phyloP scores from a whole-genome alignment of 2,797 vertebrate species.

The Hafferia zeledoni region DNA sequence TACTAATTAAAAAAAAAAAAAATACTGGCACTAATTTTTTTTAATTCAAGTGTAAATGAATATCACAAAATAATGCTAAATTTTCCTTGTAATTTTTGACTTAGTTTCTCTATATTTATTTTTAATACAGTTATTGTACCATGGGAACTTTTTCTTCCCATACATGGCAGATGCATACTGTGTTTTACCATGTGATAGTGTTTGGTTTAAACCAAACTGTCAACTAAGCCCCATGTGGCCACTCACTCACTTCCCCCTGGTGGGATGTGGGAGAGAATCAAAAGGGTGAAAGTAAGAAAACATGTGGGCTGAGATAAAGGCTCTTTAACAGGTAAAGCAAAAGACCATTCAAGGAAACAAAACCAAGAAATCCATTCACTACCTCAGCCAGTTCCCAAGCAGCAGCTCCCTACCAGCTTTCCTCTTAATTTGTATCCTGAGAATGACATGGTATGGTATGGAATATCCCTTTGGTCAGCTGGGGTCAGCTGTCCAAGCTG shows the following conservation, averaged over 20 bases:
- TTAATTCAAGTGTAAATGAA: not conserved
- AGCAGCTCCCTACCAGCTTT: not conserved
- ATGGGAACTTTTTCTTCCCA: not conserved
- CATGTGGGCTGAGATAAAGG: not conserved
- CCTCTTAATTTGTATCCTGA: not conserved
- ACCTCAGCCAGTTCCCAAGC: not conserved
- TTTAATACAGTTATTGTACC: not conserved
- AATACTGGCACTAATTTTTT: not conserved
- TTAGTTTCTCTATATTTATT: not conserved
- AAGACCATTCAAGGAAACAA: not conserved
- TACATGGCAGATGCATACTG: not conserved
- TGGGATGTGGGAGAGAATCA: not conserved
- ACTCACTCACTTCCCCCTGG: not conserved
- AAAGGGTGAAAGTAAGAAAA: not conserved
- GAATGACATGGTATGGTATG: not conserved
- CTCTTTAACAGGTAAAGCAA: not conserved
- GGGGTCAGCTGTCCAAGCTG: not conserved
- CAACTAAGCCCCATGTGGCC: not conserved
- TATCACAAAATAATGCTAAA: not conserved
- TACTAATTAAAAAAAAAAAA: not conserved
- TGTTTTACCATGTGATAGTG: not conserved
- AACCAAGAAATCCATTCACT: not conserved
- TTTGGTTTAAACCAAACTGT: not conserved
- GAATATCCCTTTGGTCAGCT: not conserved
- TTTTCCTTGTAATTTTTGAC: not conserved